Conservation (phyloP, 2,113 vertebrate genomes). For the Notiomystis cincta region DNA sequence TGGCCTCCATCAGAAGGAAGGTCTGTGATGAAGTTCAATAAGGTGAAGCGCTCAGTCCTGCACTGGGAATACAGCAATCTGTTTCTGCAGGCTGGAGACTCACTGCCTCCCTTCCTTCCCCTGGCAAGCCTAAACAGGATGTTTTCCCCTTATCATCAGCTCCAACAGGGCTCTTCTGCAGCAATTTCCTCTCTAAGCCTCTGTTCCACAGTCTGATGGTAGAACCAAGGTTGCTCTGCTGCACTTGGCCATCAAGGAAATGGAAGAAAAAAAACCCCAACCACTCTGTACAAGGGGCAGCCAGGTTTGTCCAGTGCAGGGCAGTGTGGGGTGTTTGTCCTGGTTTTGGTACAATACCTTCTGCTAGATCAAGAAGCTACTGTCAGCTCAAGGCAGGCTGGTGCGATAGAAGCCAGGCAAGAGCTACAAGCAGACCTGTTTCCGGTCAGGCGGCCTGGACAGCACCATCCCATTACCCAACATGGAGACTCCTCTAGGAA, state of each 20-base stretch:
- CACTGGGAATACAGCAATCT: not conserved
- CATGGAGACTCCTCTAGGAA: not conserved
- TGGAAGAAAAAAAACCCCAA: not conserved
- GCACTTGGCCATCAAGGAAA: not conserved
- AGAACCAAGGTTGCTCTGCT: not conserved
- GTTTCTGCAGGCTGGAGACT: not conserved
- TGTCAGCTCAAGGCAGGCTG: not conserved
- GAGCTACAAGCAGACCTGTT: too few species aligned
- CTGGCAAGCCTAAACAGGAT: not conserved
- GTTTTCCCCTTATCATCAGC: rapidly evolving
- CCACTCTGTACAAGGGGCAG: not conserved
- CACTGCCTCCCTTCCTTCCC: not conserved
- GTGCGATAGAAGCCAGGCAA: not conserved
- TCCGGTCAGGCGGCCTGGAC: not conserved
- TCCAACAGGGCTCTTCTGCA: not conserved
- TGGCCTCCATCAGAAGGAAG: not conserved
- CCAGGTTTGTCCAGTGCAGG: not conserved
- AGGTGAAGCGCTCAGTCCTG: not conserved
- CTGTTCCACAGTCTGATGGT: too few species aligned
- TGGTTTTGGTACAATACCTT: not conserved
- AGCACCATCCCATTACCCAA: not conserved
- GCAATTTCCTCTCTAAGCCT: not conserved
- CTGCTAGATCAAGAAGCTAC: not conserved
- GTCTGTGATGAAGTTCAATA: not conserved
- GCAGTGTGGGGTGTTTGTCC: not conserved